These are phyloP conservation scores for Calvadosia cruxmelitensis DNA, from an alignment of 30 jellyfish, hydroid and myxozoan genomes.

Conservation along the genomic window DNA sequence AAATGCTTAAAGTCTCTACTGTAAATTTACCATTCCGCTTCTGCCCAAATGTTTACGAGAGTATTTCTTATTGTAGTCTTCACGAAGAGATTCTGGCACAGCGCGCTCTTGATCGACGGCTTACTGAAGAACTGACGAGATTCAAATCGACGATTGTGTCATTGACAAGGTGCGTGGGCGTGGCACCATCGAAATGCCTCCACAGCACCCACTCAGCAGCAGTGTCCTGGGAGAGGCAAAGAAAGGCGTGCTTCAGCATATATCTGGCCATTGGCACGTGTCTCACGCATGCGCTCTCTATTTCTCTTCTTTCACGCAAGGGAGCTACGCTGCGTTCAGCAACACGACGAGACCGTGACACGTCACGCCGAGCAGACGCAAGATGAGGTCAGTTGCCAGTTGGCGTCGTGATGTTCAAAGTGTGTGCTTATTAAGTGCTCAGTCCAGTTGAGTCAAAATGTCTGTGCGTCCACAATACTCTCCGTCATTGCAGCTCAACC, in stretches of 20 bases:
- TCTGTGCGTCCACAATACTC: too few species aligned
- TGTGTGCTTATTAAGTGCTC: background rate
- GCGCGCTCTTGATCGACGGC: conserved; percentile 71
- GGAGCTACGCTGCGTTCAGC: conserved; percentile 59
- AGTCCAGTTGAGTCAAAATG: too few species aligned
- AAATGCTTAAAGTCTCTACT: background rate
- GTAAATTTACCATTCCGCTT: background rate
- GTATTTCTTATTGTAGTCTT: conserved; percentile 15
- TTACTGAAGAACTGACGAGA: conserved; percentile 66
- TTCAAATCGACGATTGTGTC: conserved; percentile 55
- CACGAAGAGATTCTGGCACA: conserved; percentile 94
- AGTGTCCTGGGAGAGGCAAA: too few species aligned
- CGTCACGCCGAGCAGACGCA: conserved; percentile 60
- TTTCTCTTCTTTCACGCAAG: conserved; percentile 14
- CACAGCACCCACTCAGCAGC: too few species aligned
- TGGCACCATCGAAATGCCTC: too few species aligned
- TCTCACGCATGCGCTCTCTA: too few species aligned
- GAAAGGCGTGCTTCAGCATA: too few species aligned
- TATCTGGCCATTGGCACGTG: too few species aligned
- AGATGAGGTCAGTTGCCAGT: background rate
- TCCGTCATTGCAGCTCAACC: conserved; percentile 31
- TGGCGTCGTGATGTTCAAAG: background rate
- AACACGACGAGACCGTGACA: conserved; percentile 76
- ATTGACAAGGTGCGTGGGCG: conserved; percentile 62
- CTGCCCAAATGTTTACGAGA: background rate